Evolutionary conservation across 1,140 invertebrate species (phyloP), one percentile per base, ranked within the genome.

Genomic region (Globodera rostochiensis): DNA sequence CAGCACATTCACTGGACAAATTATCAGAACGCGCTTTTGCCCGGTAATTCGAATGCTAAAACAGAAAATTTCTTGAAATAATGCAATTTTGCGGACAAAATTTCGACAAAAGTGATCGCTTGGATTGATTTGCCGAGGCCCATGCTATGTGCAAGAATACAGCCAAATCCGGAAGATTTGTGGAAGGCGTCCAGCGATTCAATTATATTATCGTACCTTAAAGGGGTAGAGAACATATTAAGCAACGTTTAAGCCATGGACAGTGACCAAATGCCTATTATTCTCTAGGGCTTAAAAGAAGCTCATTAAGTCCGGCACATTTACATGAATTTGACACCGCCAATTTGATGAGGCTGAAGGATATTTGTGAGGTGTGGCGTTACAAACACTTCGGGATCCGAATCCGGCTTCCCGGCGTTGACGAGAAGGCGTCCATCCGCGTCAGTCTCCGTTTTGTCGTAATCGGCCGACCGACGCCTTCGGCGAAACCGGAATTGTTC

Each of bases 101-200:
- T 94, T 91, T 98, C 96, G 89, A 94, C 95, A 91, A 98, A 98
- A 84, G 95, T 95, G 49, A 98, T 94, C 70, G 98, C 94, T 91
- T 98, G 97, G 67, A 99, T 92, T 0, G 97, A 99, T 92, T 99
- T 99, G n/a, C 97, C 97, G 21, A 99, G 92, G 2, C 97, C 97
- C 97, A 99, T 99, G 36, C 96, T 97, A 91, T 99, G 97, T 7
- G 97, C 97, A 45, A 99, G 91, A 85, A 99, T 98, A 90, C 97
- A 98, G 25, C 97, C 97, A 91, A 88, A 82, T n/a, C 88, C 88
- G 49, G 60, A 57, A 45, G 77, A 82, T 64, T 53, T 71, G 47
- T 89, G 74, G 80, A 86, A 89, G 21, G 83, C 73, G 1, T 81
- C 57, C 4, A 88, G 67, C 6, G 88, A 89, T 76, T 87, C 87